Base-by-base conservation (phyloP, 2,797 vertebrate genomes). In the Lutjanus campechanus region DNA sequence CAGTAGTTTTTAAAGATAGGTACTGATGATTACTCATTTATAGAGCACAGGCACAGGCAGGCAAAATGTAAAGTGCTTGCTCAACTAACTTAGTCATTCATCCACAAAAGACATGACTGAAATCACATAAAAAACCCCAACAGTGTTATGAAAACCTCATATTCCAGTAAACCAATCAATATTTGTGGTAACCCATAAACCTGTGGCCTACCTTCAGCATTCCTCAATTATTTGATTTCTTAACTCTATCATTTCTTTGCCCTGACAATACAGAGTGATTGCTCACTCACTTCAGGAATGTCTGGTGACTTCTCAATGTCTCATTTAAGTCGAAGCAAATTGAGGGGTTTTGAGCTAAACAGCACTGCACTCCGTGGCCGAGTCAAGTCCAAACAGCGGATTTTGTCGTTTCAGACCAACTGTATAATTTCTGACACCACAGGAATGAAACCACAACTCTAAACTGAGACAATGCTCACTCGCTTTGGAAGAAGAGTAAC, bases 341-440 rank as follows among this genome's bases (percentile, higher is more conserved):
- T 93, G 89, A 88, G 87, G 93, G 92, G 81, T 92, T 94, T 91
- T 69, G 77, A 92, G 76, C 79, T 85, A 90, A 90, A 92, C 87
- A 73, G 82, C 69, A 77, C 77, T 76, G 71, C 75, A 78, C 89
- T 86, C 83, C 54, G 22, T 63, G 81, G 88, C 87, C 85, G 61
- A 93, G 92, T 90, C 85, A 88, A 90, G 91, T 92, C 88, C 88
- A 88, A 93, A 94, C 92, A 92, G 70, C 6, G 40, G 80, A 89
- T 86, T 84, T 81, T 85, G 86, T 87, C 76, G 44, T 90, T 86
- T 82, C 73, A 93, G 86, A 85, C 81, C 80, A 78, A 87, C 84
- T 84, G 89, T 93, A 85, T 94, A 90, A 94, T 94, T 95, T 94
- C 81, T 87, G 81, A 85, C 91, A 87, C 94, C 92, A 36, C 95